Evolutionary conservation across 2,797 vertebrate species (phyloP).

Genomic region (Muscicapa comitata): DNA sequence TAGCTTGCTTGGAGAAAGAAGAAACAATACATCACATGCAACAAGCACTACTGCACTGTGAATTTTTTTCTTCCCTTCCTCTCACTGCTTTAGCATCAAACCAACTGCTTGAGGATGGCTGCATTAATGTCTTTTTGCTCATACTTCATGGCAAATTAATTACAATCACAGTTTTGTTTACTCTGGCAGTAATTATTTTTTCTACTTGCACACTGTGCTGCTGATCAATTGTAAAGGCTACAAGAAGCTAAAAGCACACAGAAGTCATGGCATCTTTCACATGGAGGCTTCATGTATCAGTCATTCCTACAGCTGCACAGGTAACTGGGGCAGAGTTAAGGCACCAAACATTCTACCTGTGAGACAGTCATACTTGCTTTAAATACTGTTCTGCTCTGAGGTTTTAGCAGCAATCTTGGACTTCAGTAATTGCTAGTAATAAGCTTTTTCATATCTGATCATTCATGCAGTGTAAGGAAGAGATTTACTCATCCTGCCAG

Average conservation of each 20-base stretch:
- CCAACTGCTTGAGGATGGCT: conserved; percentile 42
- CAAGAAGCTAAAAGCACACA: conserved; percentile 30
- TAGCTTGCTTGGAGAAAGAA: conserved; percentile 38
- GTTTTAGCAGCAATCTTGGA: conserved; percentile 49
- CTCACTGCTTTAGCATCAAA: conserved; percentile 1
- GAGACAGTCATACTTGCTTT: not conserved
- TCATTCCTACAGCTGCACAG: conserved; percentile 13
- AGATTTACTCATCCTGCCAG: conserved; percentile 78
- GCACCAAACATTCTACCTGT: conserved; percentile 16
- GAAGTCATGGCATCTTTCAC: conserved; percentile 60
- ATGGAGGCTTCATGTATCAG: not conserved
- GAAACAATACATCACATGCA: conserved; percentile 49
- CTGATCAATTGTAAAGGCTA: conserved; percentile 42
- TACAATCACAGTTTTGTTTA: conserved; percentile 33
- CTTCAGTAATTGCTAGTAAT: conserved; percentile 63
- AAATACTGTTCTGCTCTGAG: conserved; percentile 10
- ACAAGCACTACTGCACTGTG: conserved; percentile 21
- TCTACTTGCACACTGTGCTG: conserved; percentile 11
- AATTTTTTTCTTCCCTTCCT: not conserved
- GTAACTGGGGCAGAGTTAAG: not conserved
- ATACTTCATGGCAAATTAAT: conserved; percentile 40
- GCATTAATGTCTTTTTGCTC: conserved; percentile 28
- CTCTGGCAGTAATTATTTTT: conserved; percentile 31
- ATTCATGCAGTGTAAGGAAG: conserved; percentile 73
- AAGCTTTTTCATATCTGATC: conserved; percentile 70